Conservation (phyloP, 2,797 vertebrate genomes). For the Dendrocincla tyrannina region DNA sequence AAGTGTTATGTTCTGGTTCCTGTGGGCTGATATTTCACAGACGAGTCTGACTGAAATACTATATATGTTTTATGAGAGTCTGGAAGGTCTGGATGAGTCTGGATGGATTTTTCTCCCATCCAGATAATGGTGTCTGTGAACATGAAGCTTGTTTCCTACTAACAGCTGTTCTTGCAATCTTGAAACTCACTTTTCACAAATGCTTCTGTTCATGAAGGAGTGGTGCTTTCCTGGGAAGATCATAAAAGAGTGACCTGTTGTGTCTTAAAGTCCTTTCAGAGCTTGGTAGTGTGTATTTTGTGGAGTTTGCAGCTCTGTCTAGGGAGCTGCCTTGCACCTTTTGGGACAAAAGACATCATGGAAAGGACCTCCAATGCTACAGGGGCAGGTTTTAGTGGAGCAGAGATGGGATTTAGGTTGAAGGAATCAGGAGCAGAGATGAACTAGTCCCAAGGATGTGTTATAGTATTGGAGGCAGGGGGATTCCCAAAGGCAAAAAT, state of each 20-base stretch:
- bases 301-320: background rate
- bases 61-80: background rate
- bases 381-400: background rate
- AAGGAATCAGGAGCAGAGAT: background rate
- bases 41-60: background rate
- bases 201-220: background rate
- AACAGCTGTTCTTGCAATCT: background rate
- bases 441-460: background rate
- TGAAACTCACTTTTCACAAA: background rate
- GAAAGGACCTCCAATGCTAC: background rate
- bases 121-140: background rate
- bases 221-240: background rate
- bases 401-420: background rate
- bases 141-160: background rate
- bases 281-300: fast-evolving
- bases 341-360: background rate
- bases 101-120: background rate
- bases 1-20: background rate
- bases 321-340: background rate
- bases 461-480: background rate
- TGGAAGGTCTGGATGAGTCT: background rate
- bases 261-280: background rate
- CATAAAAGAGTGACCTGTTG: background rate
- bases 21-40: background rate
- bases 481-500: background rate